Base-by-base conservation (phyloP, 2,888 invertebrate genomes). In the Mamestra brassicae region DNA sequence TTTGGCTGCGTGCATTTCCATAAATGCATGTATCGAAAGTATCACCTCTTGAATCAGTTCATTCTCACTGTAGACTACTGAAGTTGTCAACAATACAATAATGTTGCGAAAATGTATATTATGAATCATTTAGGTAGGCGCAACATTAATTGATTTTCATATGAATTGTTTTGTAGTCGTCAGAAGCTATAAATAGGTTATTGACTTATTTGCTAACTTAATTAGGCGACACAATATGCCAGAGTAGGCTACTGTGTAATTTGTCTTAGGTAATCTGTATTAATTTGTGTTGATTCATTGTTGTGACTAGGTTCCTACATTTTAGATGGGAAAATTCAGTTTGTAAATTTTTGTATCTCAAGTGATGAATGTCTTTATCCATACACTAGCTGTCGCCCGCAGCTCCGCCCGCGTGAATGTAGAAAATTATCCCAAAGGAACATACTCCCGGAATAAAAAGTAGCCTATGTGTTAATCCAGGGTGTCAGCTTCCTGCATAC, bases 91-190 rank as follows among this genome's bases (percentile, higher is more conserved):
- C 26, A 15, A 38, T 17, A 69, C 11, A 11, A 45, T 11, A 47
- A 11, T 42, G 15, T 57, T 65, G 17, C 58, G 17, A 67, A 79
- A 57, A 11, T 60, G 10, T 34, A 26, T 36, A 38, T 17, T n/a
- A 47, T 78, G 66, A 80, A 63, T 80, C 75, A 78, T 52, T 1
- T 47, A 26, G 69, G 50, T 50, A n/a, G 61, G 26, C n/a, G 26
- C n/a, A 45, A 26, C 26, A 26, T 4, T 15, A 3, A 58, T 42
- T 42, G 61, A 61, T 60, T 38, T 60, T 4, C 60, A 60, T 61
- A n/a, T 38, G 47, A 52, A 74, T 47, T 55, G n/a, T 55, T 34
- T 36, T 38, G 52, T 54, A 36, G 13, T n/a, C 4, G 36, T 26
- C n/a, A 7, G 45, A 10, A 36, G 6, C 15, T 11, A 5, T 71